These are phyloP conservation scores for Scomber scombrus DNA, from an alignment of 2,113 vertebrate genomes.

Conservation along the genomic window DNA sequence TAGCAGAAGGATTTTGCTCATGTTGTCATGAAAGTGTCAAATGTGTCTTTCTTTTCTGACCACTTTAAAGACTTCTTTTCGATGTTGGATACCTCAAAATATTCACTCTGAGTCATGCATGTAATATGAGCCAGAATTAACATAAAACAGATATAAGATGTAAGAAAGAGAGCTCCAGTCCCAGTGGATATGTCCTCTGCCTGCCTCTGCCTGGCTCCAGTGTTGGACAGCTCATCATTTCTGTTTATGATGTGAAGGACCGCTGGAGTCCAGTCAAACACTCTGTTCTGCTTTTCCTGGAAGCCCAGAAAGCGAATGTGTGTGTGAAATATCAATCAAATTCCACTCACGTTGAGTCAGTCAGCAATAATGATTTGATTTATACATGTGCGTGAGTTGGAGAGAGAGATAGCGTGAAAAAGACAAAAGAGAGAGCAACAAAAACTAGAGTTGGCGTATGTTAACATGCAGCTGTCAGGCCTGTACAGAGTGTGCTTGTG, in stretches of 20 bases:
- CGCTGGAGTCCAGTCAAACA: conserved; percentile 52
- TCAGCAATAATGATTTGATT: conserved; percentile 16
- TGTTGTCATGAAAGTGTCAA: too few species aligned
- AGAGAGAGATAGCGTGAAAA: conserved; percentile 10
- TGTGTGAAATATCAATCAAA: conserved; percentile 8
- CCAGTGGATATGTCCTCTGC: not conserved
- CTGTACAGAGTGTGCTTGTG: not conserved
- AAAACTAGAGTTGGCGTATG: not conserved
- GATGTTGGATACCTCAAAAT: not conserved
- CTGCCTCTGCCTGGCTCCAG: not conserved
- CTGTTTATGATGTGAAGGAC: conserved; percentile 41
- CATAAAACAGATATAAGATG: not conserved
- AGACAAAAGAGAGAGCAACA: conserved; percentile 17
- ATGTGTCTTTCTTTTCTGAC: too few species aligned
- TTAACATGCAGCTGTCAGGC: conserved; percentile 17
- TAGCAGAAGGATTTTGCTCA: too few species aligned
- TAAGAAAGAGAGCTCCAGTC: not conserved
- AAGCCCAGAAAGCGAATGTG: not conserved
- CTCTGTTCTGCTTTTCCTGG: conserved; percentile 16
- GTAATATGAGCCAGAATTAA: not conserved
- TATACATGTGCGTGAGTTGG: not conserved
- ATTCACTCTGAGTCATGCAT: not conserved
- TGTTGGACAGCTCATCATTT: conserved; percentile 42
- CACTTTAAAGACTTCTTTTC: too few species aligned
- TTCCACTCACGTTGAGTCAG: conserved; percentile 25